Base-by-base conservation (phyloP, 2,888 invertebrate genomes). In the Allophyes oxyacanthae region DNA sequence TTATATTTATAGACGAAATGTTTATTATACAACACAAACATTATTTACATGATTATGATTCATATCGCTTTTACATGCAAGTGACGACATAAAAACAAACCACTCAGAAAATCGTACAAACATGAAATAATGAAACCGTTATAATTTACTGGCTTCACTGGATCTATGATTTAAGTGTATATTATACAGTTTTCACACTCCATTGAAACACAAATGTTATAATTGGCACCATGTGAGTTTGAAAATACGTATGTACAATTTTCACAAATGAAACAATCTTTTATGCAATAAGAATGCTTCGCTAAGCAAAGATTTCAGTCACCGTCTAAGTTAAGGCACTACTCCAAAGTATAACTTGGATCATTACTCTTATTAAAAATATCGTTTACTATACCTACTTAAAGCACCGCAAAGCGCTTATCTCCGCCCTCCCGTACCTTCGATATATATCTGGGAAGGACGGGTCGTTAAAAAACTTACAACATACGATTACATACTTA, bases 21-120 rank as follows among this genome's bases (percentile, higher is more conserved):
- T 88, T 90, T 90, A 89, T 81, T 89, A 86, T 82, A 88, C 81
- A 90, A 89, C 85, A 87, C 85, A 86, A 87, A 86, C 83, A 87
- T 87, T 91, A 91, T 90, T 88, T 91, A 89, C 89, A 91, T 78
- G 79, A 81, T 80, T 79, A 82, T 74, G 70, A 79, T 83, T 81
- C 81, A 82, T 72, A 77, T 78, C 72, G 77, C 50, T 77, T 75
- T 63, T 70, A 75, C 72, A 75, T 65, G 66, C 57, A 65, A 71
- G 62, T 72, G 73, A 74, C 74, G 77, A 78, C 54, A 75, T 65
- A 66, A 67, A 75, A 81, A 81, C 76, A 77, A 79, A 78, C 73
- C 74, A 78, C 61, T 75, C 72, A 66, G 59, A 76, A 84, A 81
- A 78, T 81, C 71, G 54, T 69, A 63, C 52, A 72, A 64, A 62